Conservation (phyloP, 2,888 invertebrate species). For the Heliconius ethilla region DNA sequence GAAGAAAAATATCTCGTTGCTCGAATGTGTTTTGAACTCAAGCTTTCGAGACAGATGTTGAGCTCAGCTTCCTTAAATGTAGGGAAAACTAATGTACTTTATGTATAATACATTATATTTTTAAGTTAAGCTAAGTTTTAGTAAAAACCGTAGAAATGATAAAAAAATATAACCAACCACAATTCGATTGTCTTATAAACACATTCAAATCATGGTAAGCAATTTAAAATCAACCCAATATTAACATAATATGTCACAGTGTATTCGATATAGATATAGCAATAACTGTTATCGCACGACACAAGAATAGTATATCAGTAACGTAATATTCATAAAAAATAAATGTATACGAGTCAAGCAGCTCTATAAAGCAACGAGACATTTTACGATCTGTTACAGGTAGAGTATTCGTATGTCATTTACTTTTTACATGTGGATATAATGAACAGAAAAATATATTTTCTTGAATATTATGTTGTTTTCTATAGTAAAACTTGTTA, state of each 20-base stretch:
- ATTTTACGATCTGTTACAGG: slow-evolving; percentile 45
- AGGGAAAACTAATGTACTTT: too few species aligned
- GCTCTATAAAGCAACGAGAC: slow-evolving; percentile 36
- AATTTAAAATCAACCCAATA: too few species aligned
- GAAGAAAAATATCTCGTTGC: too few species aligned
- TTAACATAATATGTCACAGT: not conserved
- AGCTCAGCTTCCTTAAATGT: too few species aligned
- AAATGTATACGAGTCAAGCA: slow-evolving; percentile 50
- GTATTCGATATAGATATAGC: not conserved
- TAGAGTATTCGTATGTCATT: slow-evolving; percentile 6
- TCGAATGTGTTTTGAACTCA: too few species aligned
- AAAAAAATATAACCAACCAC: too few species aligned
- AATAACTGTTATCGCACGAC: slow-evolving; percentile 27
- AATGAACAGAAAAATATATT: not conserved
- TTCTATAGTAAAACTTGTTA: too few species aligned
- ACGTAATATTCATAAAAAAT: slow-evolving; percentile 49
- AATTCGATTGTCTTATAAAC: too few species aligned
- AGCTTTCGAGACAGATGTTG: too few species aligned
- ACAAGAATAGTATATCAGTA: slow-evolving; percentile 39
- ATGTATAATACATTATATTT: too few species aligned
- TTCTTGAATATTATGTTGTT: too few species aligned
- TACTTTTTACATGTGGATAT: slow-evolving; percentile 6
- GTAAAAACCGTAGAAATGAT: not conserved
- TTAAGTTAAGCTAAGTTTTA: not conserved
- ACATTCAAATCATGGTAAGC: too few species aligned